Conservation (phyloP, 2,113 vertebrate genomes). For the Progne subis region DNA sequence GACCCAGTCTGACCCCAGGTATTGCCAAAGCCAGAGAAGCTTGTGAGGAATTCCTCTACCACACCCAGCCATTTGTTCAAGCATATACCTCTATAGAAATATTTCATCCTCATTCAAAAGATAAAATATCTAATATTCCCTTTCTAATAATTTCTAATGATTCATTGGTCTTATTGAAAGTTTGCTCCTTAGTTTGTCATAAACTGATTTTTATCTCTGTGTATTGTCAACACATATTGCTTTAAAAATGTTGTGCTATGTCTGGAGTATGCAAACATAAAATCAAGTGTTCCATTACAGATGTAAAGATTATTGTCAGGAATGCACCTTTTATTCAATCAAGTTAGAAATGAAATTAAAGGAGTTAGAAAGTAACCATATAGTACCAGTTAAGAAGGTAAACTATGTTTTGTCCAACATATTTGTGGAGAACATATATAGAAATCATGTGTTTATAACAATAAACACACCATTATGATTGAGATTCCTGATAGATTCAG, state of each 20-base stretch:
- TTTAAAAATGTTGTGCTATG: background rate
- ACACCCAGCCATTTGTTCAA: background rate
- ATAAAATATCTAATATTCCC: background rate
- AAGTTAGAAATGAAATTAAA: background rate
- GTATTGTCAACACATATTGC: background rate
- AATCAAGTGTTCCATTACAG: background rate
- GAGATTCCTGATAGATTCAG: constrained; percentile 33
- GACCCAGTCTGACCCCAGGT: background rate
- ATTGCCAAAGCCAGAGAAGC: background rate
- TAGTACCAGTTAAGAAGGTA: constrained; percentile 5
- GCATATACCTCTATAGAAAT: background rate
- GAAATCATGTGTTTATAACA: constrained; percentile 15
- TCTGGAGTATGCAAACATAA: background rate
- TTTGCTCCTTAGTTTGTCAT: background rate
- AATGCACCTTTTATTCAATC: background rate
- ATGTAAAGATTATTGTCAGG: background rate
- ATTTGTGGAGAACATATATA: constrained; percentile 11
- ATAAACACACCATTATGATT: constrained; percentile 15
- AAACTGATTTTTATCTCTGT: constrained; percentile 10
- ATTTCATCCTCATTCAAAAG: background rate
- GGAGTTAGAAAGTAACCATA: background rate
- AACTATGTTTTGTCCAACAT: constrained; percentile 20
- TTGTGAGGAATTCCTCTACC: background rate
- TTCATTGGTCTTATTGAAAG: background rate
- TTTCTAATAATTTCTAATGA: background rate